These are phyloP conservation scores for Oophaga pumilio DNA, from an alignment of 2,113 vertebrate species.

Conservation along the genomic window DNA sequence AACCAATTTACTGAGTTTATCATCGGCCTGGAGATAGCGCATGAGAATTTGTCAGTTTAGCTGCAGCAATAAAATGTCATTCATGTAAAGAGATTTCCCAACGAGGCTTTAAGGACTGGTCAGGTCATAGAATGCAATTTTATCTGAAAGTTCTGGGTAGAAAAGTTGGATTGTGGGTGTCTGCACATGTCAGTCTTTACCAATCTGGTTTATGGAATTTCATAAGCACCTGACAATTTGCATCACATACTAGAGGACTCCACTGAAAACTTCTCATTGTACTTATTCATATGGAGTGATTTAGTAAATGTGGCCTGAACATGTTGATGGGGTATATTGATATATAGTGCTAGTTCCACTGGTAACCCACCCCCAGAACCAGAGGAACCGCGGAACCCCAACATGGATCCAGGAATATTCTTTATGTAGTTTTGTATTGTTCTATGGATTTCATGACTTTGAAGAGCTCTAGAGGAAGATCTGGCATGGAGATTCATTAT, in stretches of 20 bases:
- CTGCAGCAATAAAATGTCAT: background rate
- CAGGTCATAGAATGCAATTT: background rate
- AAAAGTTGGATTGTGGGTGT: background rate
- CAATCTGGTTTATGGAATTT: background rate
- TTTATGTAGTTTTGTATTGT: background rate
- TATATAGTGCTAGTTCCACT: no score
- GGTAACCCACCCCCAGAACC: no score
- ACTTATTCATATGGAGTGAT: no score
- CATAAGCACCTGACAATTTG: background rate
- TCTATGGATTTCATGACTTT: background rate
- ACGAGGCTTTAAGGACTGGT: background rate
- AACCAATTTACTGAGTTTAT: conserved; percentile 24
- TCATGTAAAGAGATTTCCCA: background rate
- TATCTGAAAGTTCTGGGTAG: background rate
- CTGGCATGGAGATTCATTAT: background rate
- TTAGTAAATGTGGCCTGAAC: no score
- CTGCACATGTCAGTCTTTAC: background rate
- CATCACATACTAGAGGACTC: no score
- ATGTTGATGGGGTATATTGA: no score
- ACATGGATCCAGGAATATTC: background rate
- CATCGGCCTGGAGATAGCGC: background rate
- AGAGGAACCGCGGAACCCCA: no score
- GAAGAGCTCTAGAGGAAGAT: background rate
- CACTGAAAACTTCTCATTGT: no score
- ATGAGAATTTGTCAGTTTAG: conserved; percentile 1